Evolutionary conservation across 2,888 invertebrate species (phyloP), one percentile per base, ranked within the genome.

Genomic region (Belgica antarctica): DNA sequence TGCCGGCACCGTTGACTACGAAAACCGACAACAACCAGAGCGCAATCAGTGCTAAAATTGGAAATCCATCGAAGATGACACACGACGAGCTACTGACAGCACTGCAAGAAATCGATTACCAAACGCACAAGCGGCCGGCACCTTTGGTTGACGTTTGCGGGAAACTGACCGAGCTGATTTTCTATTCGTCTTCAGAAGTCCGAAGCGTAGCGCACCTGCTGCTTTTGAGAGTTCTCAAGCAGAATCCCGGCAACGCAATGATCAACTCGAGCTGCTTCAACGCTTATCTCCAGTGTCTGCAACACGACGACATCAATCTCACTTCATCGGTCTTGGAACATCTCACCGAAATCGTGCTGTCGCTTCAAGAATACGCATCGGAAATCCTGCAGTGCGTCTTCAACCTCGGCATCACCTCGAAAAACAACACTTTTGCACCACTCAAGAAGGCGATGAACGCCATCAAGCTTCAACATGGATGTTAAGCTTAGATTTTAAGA

Each of bases 341-440:
- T 77, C 82, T 96, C 62, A 89, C 94, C 0, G 94, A 94, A 75
- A 86, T 95, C 72, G 84, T 90, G 68, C 83, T 92, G 10, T 87
- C 93, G 72, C 84, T 91, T 82, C 93, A 92, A 82, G 96, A 95
- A 79, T 87, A 91, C 78, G 92, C 93, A 0, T 83, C 87, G 70
- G 84, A 87, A 68, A 83, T 96, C 65, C 83, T 96, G 74, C 85
- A 87, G 76, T 87, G 87, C 72, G 91, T 92, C 1, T 96, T 96
- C 80, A 86, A 87, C 73, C 83, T 94, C 57, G 94, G 94, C 1
- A 85, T 93, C 71, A 85, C 85, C 73, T 89, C 90, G 4, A 88
- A 90, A 71, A 83, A 90, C 71, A 91, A 91, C 74, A 90, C 91
- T 0, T 86, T 87, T 72, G 80, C 84, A 15, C 88, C 89, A 77